A percentile compares a stretch with the other conserved stretches of the same genome.
Conservation (phyloP, 2,113 vertebrate genomes). For the Coracopsis vasa region DNA sequence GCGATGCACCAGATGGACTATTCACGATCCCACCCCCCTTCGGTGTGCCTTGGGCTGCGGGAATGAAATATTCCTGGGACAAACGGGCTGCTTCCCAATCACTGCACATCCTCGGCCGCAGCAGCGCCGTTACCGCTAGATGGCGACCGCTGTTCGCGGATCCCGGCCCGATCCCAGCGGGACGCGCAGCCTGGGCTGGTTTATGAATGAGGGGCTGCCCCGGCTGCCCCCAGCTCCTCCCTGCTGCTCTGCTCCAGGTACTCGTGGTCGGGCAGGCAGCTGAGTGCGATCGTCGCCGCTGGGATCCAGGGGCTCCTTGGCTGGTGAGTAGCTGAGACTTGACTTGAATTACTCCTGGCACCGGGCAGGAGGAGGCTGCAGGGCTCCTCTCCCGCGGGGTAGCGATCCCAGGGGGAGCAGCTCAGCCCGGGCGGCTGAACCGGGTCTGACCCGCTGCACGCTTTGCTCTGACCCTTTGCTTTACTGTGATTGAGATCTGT, state of each 20-base stretch:
- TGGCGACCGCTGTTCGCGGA: not conserved
- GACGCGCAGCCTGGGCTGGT: not conserved
- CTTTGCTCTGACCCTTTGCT: not conserved
- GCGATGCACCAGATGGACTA: fast-evolving
- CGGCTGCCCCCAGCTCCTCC: conserved; percentile 40
- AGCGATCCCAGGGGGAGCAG: fast-evolving
- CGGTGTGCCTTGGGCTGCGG: not conserved
- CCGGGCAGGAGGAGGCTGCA: not conserved
- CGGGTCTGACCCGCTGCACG: not conserved
- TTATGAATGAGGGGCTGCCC: conserved; percentile 17
- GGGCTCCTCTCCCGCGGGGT: fast-evolving
- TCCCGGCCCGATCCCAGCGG: not conserved
- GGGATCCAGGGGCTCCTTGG: not conserved
- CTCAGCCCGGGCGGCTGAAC: not conserved
- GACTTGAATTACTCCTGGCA: not conserved
- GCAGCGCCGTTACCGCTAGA: not conserved
- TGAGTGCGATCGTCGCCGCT: not conserved
- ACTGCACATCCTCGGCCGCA: not conserved
- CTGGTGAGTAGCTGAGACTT: conserved; percentile 1
- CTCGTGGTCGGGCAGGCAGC: not conserved
- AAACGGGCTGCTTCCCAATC: fast-evolving
- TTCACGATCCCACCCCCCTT: not conserved
- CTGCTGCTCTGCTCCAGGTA: conserved; percentile 7
- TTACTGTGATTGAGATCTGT: fast-evolving
- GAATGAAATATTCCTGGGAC: not conserved